Percentiles rank a stretch among this genome's conserved stretches.
phyloP scores from a whole-genome alignment of 1,140 invertebrate genomes.

The Heliconius eleuchia region DNA sequence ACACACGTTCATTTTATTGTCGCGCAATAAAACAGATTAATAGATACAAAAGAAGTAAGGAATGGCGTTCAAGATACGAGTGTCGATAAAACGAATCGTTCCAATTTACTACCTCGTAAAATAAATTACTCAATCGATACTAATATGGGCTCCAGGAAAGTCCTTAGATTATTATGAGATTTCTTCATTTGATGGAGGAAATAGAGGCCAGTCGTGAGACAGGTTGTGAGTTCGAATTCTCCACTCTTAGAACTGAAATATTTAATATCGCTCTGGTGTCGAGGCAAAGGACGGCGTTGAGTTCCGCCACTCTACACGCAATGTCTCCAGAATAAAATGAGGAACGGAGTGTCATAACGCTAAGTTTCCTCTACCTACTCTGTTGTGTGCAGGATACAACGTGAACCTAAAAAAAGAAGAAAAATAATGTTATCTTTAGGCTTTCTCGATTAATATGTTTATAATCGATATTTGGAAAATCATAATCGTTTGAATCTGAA shows the following conservation, averaged over 20 bases:
- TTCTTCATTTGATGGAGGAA: not conserved
- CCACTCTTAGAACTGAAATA: not conserved
- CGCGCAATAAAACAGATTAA: conserved; percentile 6
- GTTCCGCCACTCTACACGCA: not conserved
- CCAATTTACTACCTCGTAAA: conserved; percentile 12
- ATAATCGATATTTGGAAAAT: too few relatives aligned
- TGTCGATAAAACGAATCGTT: conserved; percentile 1
- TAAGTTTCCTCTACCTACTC: not conserved
- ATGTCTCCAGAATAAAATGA: not conserved
- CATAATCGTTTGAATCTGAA: too few relatives aligned
- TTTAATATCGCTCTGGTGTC: not conserved
- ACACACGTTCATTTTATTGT: conserved; percentile 4
- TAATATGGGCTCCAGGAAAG: not conserved
- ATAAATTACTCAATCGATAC: not conserved
- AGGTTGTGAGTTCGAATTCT: too few relatives aligned
- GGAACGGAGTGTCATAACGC: not conserved
- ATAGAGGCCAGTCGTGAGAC: too few relatives aligned
- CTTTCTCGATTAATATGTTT: too few relatives aligned
- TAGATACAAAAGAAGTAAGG: conserved; percentile 4
- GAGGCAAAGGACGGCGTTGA: too few relatives aligned
- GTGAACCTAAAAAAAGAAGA: too few relatives aligned
- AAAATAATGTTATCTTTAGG: too few relatives aligned
- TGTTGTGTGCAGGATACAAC: too few relatives aligned
- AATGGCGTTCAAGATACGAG: conserved; percentile 10
- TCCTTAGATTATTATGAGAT: not conserved